Evolutionary conservation across 2,113 vertebrate genomes (phyloP).

Genomic region (Trichechus manatus): DNA sequence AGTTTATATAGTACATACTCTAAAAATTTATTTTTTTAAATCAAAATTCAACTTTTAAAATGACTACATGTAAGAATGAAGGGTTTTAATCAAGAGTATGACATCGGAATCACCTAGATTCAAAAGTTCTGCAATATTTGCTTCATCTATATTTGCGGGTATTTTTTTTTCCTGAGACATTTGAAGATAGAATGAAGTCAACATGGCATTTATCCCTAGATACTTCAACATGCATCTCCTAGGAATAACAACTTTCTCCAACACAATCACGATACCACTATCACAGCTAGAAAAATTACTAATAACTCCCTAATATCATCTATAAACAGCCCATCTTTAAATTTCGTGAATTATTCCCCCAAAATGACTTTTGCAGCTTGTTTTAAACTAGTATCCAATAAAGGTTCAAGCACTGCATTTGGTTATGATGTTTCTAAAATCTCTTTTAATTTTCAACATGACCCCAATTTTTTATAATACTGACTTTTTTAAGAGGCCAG

Average conservation of each 20-base stretch:
- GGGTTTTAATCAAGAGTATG: neutral
- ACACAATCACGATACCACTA: neutral
- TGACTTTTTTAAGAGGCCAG: neutral
- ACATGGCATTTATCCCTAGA: neutral
- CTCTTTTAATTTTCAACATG: neutral
- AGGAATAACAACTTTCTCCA: neutral
- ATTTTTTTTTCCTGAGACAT: neutral
- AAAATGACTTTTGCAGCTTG: neutral
- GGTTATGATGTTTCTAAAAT: neutral
- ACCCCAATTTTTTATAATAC: neutral
- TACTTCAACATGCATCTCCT: neutral
- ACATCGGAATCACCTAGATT: neutral
- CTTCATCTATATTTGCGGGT: neutral
- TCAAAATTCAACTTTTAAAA: neutral
- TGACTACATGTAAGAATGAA: neutral
- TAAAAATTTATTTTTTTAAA: neutral
- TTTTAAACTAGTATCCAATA: neutral
- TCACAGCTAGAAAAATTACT: neutral
- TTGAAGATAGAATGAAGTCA: neutral
- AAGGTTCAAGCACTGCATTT: neutral
- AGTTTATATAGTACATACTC: neutral
- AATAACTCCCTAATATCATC: neutral
- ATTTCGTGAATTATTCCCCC: neutral
- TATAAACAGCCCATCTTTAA: neutral
- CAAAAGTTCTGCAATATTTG: neutral